These are phyloP conservation scores for Himalopsyche kuldschensis DNA, from an alignment of 2,888 invertebrate genomes.

Conservation along the genomic window DNA sequence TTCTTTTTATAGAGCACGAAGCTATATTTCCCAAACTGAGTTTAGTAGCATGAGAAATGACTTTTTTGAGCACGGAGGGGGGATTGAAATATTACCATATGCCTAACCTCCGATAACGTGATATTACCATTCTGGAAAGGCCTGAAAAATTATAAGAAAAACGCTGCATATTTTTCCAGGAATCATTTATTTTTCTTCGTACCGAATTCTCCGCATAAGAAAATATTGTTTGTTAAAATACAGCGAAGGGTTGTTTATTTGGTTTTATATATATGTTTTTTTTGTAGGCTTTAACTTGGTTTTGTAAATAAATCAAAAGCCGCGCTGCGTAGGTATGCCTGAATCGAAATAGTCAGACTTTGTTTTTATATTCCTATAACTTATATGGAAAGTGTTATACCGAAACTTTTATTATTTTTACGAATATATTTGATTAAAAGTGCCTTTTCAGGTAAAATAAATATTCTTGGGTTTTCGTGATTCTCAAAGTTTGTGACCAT, in stretches of 20 bases:
- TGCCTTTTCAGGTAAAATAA: too few relatives aligned
- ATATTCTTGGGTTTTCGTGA: too few relatives aligned
- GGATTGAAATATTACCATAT: background rate
- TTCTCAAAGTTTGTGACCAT: too few relatives aligned
- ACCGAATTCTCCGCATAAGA: too few relatives aligned
- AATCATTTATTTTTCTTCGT: background rate
- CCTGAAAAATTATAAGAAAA: background rate
- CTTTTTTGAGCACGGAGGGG: background rate
- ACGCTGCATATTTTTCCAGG: background rate
- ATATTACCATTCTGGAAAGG: background rate
- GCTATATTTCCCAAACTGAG: too few relatives aligned
- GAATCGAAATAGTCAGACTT: background rate
- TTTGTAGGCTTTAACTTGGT: background rate
- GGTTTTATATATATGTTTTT: background rate
- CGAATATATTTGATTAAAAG: too few relatives aligned
- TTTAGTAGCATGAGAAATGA: background rate
- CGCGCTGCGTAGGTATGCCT: background rate
- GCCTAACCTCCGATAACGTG: background rate
- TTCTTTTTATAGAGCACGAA: too few relatives aligned
- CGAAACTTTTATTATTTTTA: too few relatives aligned
- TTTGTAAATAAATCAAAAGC: background rate
- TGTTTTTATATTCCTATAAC: background rate
- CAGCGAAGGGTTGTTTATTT: background rate
- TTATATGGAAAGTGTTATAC: too few relatives aligned
- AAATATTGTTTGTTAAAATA: background rate